A percentile compares a stretch with the other conserved stretches of the same genome.
Evolutionary conservation across 2,888 invertebrate species (phyloP).

Genomic region (Lithophane ornitopus): DNA sequence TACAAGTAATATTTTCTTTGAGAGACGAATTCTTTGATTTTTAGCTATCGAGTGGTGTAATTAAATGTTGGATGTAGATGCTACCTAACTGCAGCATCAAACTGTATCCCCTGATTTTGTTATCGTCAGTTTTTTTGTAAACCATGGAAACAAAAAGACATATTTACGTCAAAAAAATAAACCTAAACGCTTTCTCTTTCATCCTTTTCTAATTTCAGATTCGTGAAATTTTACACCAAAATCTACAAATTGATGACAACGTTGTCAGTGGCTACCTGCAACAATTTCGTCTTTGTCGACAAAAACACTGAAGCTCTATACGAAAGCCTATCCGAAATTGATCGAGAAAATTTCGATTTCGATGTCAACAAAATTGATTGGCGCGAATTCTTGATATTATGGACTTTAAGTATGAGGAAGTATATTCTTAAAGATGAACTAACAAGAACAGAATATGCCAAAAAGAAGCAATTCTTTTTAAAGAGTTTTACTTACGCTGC

Average conservation of each 20-base stretch:
- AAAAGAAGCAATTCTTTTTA: constrained; percentile 50
- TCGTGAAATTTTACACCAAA: constrained; percentile 61
- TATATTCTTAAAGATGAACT: constrained; percentile 59
- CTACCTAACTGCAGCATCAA: too few relatives aligned
- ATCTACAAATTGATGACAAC: constrained; percentile 57
- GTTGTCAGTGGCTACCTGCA: constrained; percentile 47
- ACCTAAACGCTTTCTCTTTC: not conserved
- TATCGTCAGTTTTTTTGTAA: too few relatives aligned
- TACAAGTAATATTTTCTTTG: too few relatives aligned
- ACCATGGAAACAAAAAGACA: too few relatives aligned
- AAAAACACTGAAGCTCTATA: constrained; percentile 57
- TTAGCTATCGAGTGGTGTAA: too few relatives aligned
- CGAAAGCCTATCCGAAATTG: constrained; percentile 52
- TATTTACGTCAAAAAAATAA: too few relatives aligned
- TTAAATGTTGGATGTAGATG: too few relatives aligned
- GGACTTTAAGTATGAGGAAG: constrained; percentile 60
- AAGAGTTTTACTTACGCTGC: not conserved
- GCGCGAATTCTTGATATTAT: constrained; percentile 54
- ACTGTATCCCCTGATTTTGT: too few relatives aligned
- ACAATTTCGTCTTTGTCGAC: constrained; percentile 66
- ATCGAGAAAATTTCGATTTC: constrained; percentile 68
- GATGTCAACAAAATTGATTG: constrained; percentile 62
- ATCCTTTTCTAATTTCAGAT: constrained; percentile 55
- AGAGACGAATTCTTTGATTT: too few relatives aligned
- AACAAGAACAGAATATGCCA: constrained; percentile 44